phyloP scores from a whole-genome alignment of 1,140 invertebrate genomes.

The Tetramorium alpestre region DNA sequence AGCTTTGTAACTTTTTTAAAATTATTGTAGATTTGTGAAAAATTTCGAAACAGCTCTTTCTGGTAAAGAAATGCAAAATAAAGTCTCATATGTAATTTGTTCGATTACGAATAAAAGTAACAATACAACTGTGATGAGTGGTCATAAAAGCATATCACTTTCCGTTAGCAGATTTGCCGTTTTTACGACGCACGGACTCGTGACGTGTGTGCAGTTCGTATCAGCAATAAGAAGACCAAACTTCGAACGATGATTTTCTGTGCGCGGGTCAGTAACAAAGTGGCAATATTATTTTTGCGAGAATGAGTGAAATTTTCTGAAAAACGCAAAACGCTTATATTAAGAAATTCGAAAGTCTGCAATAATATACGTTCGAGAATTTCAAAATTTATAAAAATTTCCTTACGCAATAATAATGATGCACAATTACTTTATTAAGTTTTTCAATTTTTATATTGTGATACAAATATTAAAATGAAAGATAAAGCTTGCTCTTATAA shows the following conservation, averaged over 20 bases:
- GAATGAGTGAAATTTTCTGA: background rate
- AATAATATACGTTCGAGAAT: background rate
- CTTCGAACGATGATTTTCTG: background rate
- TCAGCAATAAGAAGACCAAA: background rate
- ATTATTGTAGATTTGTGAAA: background rate
- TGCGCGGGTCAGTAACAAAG: background rate
- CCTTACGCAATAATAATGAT: background rate
- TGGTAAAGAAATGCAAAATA: background rate
- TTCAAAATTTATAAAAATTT: background rate
- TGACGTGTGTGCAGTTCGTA: background rate
- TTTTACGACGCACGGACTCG: background rate
- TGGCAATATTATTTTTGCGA: background rate
- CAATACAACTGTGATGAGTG: background rate
- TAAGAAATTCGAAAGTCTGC: background rate
- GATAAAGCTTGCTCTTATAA: background rate
- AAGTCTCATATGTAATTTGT: background rate
- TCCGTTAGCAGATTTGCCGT: background rate
- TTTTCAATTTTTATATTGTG: too few relatives aligned
- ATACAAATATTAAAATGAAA: too few relatives aligned
- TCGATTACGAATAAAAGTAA: background rate
- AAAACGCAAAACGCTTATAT: background rate
- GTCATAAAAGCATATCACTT: conserved; percentile 9
- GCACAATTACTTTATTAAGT: background rate
- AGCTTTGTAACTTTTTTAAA: background rate
- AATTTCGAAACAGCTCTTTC: background rate